Conservation (phyloP, 2,888 invertebrate species). For the Himalopsyche anomala region DNA sequence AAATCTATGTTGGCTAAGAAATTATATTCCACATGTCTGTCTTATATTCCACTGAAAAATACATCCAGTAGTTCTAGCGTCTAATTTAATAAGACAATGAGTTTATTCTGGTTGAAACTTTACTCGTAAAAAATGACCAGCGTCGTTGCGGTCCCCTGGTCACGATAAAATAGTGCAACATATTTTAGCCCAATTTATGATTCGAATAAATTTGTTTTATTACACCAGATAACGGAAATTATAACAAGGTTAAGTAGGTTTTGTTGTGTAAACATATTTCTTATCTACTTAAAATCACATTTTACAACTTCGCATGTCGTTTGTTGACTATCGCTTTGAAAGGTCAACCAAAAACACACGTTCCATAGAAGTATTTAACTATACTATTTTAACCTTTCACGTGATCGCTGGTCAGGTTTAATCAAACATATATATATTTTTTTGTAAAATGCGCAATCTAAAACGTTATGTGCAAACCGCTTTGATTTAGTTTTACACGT, state of each 20-base stretch:
- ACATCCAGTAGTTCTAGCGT: too few relatives aligned
- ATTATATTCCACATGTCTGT: too few relatives aligned
- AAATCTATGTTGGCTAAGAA: too few relatives aligned
- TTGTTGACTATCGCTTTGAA: constrained; percentile 9
- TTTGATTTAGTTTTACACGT: too few relatives aligned
- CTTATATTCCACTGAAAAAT: too few relatives aligned
- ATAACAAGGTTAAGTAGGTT: constrained; percentile 34
- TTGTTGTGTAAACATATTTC: constrained; percentile 7
- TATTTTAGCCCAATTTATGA: neutral
- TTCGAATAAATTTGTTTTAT: neutral
- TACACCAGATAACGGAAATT: constrained; percentile 8
- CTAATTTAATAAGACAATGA: too few relatives aligned
- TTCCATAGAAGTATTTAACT: neutral
- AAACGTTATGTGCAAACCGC: too few relatives aligned
- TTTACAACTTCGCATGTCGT: constrained; percentile 1
- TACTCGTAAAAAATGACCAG: too few relatives aligned
- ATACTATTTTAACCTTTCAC: constrained; percentile 22
- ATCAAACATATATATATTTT: neutral
- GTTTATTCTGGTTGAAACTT: too few relatives aligned
- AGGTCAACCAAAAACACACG: neutral
- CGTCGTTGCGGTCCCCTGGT: constrained; percentile 1
- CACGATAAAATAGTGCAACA: constrained; percentile 13
- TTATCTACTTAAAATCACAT: neutral
- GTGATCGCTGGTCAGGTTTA: neutral
- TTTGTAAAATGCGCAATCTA: too few relatives aligned